Conservation (phyloP, 1,140 invertebrate genomes). For the Luehdorfia chinensis region DNA sequence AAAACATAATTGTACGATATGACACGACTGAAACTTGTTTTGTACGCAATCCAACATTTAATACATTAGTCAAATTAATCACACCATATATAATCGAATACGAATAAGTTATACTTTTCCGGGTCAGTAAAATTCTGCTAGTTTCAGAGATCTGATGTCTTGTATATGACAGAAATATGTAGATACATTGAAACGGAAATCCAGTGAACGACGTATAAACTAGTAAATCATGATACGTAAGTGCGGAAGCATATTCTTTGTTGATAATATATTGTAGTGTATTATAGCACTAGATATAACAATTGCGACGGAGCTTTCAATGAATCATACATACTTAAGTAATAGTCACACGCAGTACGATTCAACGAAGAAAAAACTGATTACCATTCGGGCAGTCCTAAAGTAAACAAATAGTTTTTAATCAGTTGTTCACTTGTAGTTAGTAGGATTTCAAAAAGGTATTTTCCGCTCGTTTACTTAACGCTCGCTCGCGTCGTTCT, state of each 20-base stretch:
- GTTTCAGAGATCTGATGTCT: neutral
- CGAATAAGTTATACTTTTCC: conserved; percentile 12
- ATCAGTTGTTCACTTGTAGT: too few species aligned
- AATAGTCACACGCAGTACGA: too few species aligned
- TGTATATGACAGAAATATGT: neutral
- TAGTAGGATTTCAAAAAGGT: too few species aligned
- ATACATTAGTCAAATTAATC: conserved; percentile 10
- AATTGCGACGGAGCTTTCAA: conserved; percentile 5
- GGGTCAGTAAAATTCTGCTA: conserved; percentile 8
- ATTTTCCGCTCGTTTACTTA: too few species aligned
- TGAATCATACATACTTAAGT: neutral
- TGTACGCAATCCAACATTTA: neutral
- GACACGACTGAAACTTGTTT: conserved; percentile 11
- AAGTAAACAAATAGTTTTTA: neutral
- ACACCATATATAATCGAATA: conserved; percentile 4
- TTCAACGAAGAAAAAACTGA: too few species aligned
- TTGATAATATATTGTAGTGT: neutral
- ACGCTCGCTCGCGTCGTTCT: neutral
- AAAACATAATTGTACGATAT: conserved; percentile 2
- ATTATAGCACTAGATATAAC: neutral
- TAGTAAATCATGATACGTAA: conserved; percentile 3
- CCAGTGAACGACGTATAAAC: conserved; percentile 5
- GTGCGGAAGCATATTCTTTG: conserved; percentile 8
- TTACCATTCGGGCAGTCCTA: neutral
- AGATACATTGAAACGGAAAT: neutral